Evolutionary conservation across 2,113 vertebrate species (phyloP).

Genomic region (Paratilapia polleni): DNA sequence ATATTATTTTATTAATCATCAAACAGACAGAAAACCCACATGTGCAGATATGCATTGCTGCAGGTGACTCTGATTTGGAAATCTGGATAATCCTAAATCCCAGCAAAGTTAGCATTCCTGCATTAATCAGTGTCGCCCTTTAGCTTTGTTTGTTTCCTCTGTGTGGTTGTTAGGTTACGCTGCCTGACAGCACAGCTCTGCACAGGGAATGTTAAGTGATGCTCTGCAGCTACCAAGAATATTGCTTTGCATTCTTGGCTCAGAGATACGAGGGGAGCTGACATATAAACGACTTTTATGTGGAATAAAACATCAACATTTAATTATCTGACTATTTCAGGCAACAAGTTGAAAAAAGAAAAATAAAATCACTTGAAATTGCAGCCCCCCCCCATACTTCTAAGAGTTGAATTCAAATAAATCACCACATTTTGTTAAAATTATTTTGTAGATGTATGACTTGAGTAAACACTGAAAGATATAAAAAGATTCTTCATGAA

Average conservation of each 20-base stretch:
- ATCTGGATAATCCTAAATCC: background rate
- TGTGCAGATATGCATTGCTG: background rate
- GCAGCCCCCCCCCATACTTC: no score
- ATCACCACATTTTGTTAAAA: background rate
- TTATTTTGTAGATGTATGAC: no score
- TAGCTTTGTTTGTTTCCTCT: slow-evolving; percentile 57
- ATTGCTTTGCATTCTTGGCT: slow-evolving; percentile 35
- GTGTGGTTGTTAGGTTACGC: slow-evolving; percentile 61
- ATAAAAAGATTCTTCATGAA: background rate
- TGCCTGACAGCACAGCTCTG: slow-evolving; percentile 19
- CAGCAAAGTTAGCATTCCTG: background rate
- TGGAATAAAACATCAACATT: background rate
- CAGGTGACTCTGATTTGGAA: background rate
- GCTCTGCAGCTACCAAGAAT: slow-evolving; percentile 42
- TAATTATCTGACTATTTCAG: background rate
- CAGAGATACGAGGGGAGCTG: background rate
- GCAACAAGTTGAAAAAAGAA: background rate
- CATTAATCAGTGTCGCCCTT: background rate
- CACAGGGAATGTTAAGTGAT: slow-evolving; percentile 69
- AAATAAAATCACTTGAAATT: no score
- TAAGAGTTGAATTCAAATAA: background rate
- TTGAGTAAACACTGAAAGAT: background rate
- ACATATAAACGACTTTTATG: background rate
- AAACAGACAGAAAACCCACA: background rate
- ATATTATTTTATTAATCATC: background rate